A percentile compares a stretch with the other conserved stretches of the same genome.
These are phyloP conservation scores for Campylorhamphus procurvoides DNA, from an alignment of 2,113 vertebrate species.

Conservation along the genomic window DNA sequence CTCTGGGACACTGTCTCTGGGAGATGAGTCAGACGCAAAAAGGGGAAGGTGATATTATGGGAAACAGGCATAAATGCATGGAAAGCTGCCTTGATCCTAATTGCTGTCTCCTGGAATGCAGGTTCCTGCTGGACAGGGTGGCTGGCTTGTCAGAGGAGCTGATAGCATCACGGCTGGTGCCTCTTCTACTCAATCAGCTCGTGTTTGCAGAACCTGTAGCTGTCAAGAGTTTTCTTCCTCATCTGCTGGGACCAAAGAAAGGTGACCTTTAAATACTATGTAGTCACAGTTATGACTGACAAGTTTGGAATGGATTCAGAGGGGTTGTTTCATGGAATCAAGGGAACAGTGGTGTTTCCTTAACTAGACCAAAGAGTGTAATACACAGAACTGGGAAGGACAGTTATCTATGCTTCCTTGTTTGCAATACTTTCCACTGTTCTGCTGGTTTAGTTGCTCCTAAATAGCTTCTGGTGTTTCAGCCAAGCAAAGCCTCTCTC, in stretches of 20 bases:
- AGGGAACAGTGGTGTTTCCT: neutral
- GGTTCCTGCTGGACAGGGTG: slow-evolving; percentile 91
- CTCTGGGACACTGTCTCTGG: neutral
- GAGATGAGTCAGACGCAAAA: neutral
- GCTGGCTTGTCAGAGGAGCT: slow-evolving; percentile 89
- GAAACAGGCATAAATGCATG: neutral
- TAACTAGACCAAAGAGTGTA: neutral
- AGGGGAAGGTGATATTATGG: neutral
- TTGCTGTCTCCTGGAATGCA: slow-evolving; percentile 55
- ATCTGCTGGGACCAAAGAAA: slow-evolving; percentile 92
- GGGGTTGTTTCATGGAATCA: neutral
- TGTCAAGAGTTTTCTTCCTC: slow-evolving; percentile 97
- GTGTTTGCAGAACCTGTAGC: slow-evolving; percentile 96
- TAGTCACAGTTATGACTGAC: neutral
- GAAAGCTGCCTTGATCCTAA: neutral
- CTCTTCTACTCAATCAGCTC: slow-evolving; percentile 90
- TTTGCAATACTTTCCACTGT: neutral
- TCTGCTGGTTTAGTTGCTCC: neutral
- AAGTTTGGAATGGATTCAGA: neutral
- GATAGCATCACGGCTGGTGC: slow-evolving; percentile 88
- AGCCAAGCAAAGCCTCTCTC: neutral
- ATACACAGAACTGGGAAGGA: neutral
- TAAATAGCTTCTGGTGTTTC: neutral
- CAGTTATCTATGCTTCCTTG: neutral
- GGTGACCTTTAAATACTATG: slow-evolving; percentile 74